Base-by-base conservation (phyloP, 2,888 invertebrate species). In the Serripes groenlandicus region DNA sequence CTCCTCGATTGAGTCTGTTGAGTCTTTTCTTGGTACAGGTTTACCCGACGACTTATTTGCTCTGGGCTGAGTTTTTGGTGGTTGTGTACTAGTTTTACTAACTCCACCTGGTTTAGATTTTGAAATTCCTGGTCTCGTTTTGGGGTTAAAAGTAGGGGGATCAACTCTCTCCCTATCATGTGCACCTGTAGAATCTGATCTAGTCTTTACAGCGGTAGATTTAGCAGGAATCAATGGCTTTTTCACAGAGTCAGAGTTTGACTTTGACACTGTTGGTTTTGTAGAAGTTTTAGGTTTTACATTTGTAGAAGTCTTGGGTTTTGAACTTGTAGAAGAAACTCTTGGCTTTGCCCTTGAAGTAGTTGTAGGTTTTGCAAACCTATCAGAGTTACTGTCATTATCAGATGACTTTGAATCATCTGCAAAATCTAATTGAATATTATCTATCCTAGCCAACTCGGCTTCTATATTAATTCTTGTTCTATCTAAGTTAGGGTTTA, bases 1-100 rank as follows among this genome's bases (percentile, higher is more conserved):
- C 32, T 86, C 86, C 11, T 86, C 86, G 26, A 86, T 30, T 15
- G 86, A 86, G 28, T 86, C 84, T 64, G 84, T 82, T 1, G 86
- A 86, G 11, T 37, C 56, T 58, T 84, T 86, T 66, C 86, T 74
- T 34, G 62, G 21, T 26, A 66, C 76, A 56, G 64, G 56, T 23
- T 37, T 21, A 34, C 66, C 66, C 21, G 66, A 42, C 11, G 42
- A 21, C 18, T 66, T 66, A 42, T 37, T 23, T 66, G 75, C 23
- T 73, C 60, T 60, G 7, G 73, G 64, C 30, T 73, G n/a, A 42
- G 64, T 30, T 37, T 71, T 71, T 1, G 35, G 71, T 49, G 58
- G n/a, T 18, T 42, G 28, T 34, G 78, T 15, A 35, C 32, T 28
- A 52, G 66, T 15, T 23, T 54, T 54, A 34, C 52, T 30, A 78